Evolutionary conservation across 2,797 vertebrate genomes (phyloP).

Genomic region (Sebastes jordani): DNA sequence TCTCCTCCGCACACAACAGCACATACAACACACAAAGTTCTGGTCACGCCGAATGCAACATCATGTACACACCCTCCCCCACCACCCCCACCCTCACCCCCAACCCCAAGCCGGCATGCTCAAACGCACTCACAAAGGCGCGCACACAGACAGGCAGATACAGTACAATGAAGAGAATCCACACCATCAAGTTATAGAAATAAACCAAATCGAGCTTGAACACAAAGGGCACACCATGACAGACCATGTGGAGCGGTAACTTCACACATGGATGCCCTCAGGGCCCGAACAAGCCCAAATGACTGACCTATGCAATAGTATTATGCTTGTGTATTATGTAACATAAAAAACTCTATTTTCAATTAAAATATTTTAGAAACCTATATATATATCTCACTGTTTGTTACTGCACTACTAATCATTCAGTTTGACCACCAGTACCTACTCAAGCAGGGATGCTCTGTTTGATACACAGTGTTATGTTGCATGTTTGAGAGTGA

Average conservation of each 20-base stretch:
- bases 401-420: background rate
- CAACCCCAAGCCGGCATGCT: slow-evolving; percentile 7
- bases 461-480: background rate
- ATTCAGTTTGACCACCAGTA: background rate
- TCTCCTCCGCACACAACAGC: slow-evolving; percentile 36
- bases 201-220: slow-evolving; percentile 16
- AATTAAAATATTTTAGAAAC: background rate
- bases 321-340: background rate
- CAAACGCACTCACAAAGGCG: slow-evolving; percentile 45
- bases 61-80: slow-evolving; percentile 1
- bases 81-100: background rate
- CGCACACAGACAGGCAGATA: slow-evolving; percentile 33
- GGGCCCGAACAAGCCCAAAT: background rate
- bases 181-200: slow-evolving; percentile 29
- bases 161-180: slow-evolving; percentile 37
- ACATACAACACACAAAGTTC: slow-evolving; percentile 52
- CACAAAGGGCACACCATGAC: slow-evolving; percentile 23
- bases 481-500: background rate
- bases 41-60: slow-evolving; percentile 44
- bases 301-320: background rate
- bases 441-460: background rate
- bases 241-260: background rate
- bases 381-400: background rate
- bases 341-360: background rate
- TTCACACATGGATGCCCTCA: slow-evolving; percentile 1